Evolutionary conservation across 2,797 vertebrate genomes (phyloP), one percentile per base, ranked within the genome.

Genomic region (Philypnodon macrostomus): DNA sequence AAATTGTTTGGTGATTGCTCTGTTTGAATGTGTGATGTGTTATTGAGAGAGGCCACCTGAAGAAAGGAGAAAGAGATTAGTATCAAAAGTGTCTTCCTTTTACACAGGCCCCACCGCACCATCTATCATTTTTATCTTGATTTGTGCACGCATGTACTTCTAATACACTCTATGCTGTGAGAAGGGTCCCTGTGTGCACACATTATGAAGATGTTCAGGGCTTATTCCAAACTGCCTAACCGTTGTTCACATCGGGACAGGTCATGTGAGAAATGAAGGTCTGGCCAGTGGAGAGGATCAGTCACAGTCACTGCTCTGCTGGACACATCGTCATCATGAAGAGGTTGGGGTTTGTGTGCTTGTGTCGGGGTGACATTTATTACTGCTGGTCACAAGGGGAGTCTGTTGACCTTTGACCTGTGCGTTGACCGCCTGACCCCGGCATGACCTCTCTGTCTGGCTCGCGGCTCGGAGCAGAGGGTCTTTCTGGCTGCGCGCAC

Each of bases 1-100:
- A 76, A 83, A 84, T 75, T 77, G 81, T 80, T 74, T 62, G 72
- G 75, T 80, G 84, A 86, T 85, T 81, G 82, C 78, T 77, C 80
- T 78, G 49, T 56, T 65, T 67, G 75, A 79, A 79, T 80, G 40
- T 2, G 36, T 67, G 75, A 77, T 73, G 72, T 74, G 74, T 80
- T 80, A 78, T 76, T 80, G 79, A 67, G 76, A 73, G 68, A 68
- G 73, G 67, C 67, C 67, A 78, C 73, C 73, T 79, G 73, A 79
- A 81, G 65, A 48, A 76, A 13, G 65, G 47, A 72, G 69, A 56
- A 55, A 59, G 49, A 69, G 73, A 81, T 71, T 61, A 65, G 67
- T 66, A 73, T 80, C 67, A 47, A 32, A n/a, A 80, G 69, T 63
- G 70, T 58, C 76, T 71, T 63, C 70, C 30, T 42, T n/a, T 47